These are phyloP conservation scores for Diphyllodes magnificus DNA, from an alignment of 2,113 vertebrate species.

Conservation along the genomic window DNA sequence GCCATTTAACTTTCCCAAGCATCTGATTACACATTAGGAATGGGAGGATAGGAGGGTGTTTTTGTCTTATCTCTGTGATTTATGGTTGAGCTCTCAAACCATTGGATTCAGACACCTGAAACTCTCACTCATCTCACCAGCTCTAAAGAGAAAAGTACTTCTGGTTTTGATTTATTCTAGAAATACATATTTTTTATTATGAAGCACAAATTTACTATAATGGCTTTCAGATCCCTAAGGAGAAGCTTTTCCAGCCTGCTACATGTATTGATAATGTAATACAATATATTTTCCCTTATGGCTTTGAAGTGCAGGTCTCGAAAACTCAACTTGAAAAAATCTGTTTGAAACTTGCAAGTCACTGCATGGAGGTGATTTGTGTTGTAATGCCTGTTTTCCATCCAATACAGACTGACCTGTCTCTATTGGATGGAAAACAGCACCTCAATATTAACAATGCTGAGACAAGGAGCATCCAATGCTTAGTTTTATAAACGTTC, in stretches of 20 bases:
- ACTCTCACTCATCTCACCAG: background rate
- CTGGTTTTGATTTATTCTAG: conserved; percentile 44
- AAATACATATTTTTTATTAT: conserved; percentile 30
- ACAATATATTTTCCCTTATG: background rate
- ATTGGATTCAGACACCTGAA: conserved; percentile 9
- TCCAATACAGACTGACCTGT: background rate
- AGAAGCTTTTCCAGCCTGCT: conserved; percentile 20
- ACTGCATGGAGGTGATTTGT: background rate
- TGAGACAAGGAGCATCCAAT: background rate
- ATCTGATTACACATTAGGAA: background rate
- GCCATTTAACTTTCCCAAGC: background rate
- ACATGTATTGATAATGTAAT: conserved; percentile 24
- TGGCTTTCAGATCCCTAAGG: conserved; percentile 22
- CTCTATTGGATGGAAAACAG: background rate
- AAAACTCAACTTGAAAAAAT: background rate
- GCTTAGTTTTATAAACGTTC: background rate
- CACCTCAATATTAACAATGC: background rate
- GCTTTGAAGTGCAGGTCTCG: background rate
- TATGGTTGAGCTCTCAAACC: background rate
- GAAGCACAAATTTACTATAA: conserved; percentile 27
- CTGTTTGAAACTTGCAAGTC: background rate
- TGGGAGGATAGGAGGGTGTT: background rate
- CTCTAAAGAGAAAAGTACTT: conserved; percentile 38
- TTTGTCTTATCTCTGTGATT: conserved; percentile 27
- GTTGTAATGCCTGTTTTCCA: background rate